A percentile compares a stretch with the other conserved stretches of the same genome.
phyloP scores from a whole-genome alignment of 2,888 invertebrate species.

The Diaphora mendica region DNA sequence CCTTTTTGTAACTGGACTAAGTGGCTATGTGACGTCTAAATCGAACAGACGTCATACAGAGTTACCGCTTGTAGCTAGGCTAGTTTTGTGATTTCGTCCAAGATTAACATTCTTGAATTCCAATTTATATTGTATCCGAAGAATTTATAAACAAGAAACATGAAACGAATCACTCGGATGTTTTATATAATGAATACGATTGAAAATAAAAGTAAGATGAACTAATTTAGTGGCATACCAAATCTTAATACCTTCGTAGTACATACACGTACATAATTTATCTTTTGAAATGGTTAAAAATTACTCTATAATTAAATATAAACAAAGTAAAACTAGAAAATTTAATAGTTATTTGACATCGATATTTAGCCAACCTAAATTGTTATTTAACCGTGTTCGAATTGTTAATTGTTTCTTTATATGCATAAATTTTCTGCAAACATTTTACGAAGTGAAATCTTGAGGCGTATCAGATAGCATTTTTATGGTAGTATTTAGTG shows the following conservation, averaged over 20 bases:
- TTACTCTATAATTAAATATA: slow-evolving; percentile 3
- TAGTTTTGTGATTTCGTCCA: slow-evolving; percentile 3
- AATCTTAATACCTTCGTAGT: background rate
- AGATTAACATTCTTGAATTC: background rate
- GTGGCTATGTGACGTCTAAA: slow-evolving; percentile 30
- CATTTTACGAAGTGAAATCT: slow-evolving; percentile 19
- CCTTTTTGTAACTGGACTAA: slow-evolving; percentile 52
- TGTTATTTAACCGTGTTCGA: slow-evolving; percentile 6
- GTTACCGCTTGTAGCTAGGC: background rate
- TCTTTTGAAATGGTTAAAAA: background rate
- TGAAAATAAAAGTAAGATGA: background rate
- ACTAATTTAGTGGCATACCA: background rate
- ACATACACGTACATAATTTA: background rate
- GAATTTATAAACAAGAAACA: background rate
- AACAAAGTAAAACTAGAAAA: slow-evolving; percentile 8
- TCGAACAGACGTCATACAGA: slow-evolving; percentile 23
- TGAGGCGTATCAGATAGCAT: slow-evolving; percentile 27
- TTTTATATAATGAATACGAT: background rate
- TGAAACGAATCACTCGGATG: background rate
- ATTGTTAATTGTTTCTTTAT: slow-evolving; percentile 6
- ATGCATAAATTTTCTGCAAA: background rate
- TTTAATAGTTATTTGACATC: slow-evolving; percentile 11
- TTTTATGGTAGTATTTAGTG: slow-evolving; percentile 30
- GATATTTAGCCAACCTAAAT: slow-evolving; percentile 8
- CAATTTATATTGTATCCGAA: background rate